phyloP scores from a whole-genome alignment of 2,113 vertebrate species.

The Prinia subflava region DNA sequence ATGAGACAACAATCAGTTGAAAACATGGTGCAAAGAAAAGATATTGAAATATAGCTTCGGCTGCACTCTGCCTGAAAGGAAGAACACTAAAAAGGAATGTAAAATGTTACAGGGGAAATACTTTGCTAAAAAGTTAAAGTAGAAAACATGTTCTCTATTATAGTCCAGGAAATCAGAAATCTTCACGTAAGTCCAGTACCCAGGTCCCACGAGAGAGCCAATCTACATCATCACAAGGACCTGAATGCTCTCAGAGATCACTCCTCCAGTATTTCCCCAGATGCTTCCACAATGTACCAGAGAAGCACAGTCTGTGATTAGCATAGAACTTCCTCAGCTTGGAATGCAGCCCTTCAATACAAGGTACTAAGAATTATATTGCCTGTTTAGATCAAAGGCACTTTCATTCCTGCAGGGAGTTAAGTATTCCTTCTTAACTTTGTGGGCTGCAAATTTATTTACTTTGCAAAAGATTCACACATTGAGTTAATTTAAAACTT shows the following conservation, averaged over 20 bases:
- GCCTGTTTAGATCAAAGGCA: constrained; percentile 27
- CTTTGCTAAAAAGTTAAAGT: background rate
- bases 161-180: background rate
- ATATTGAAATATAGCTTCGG: background rate
- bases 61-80: background rate
- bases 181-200: background rate
- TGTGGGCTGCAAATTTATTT: background rate
- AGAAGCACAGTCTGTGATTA: background rate
- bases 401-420: background rate
- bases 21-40: background rate
- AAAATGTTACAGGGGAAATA: background rate
- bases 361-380: background rate
- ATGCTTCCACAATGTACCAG: background rate
- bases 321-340: background rate
- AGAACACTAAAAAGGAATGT: background rate
- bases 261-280: background rate
- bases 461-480: background rate
- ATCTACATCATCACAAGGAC: background rate
- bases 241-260: background rate
- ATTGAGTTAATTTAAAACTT: background rate
- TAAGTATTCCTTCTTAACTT: background rate
- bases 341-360: background rate
- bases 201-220: background rate
- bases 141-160: background rate
- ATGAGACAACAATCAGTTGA: background rate